A percentile compares a stretch with the other conserved stretches of the same genome.
Evolutionary conservation across 2,797 vertebrate species (phyloP).

Genomic region (Pempheris klunzingeri): DNA sequence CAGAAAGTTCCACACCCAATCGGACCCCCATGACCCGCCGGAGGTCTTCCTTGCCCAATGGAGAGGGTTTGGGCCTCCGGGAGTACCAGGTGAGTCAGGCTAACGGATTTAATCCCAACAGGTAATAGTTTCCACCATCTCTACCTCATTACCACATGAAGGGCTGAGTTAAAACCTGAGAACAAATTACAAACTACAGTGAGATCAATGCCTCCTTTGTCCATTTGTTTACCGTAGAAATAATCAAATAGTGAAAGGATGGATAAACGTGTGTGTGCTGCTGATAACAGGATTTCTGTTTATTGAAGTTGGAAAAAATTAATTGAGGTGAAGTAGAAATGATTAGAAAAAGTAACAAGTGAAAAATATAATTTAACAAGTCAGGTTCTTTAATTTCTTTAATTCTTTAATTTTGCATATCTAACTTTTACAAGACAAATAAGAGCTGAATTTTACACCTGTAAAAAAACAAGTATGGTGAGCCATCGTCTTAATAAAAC

Average conservation of each 20-base stretch:
- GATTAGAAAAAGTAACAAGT: not conserved
- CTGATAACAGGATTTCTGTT: not conserved
- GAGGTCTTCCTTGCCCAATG: slow-evolving; percentile 94
- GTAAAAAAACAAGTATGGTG: too few species aligned
- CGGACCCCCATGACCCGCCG: slow-evolving; percentile 87
- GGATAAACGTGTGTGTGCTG: not conserved
- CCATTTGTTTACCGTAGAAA: not conserved
- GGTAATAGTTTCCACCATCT: not conserved
- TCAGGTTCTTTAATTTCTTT: too few species aligned
- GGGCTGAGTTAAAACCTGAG: not conserved
- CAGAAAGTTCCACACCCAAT: slow-evolving; percentile 85
- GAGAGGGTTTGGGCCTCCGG: slow-evolving; percentile 89
- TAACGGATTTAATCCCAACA: not conserved
- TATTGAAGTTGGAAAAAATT: not conserved
- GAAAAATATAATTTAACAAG: not conserved
- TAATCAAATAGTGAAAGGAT: not conserved
- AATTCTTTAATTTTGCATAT: not conserved
- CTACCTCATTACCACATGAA: not conserved
- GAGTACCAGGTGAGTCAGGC: slow-evolving; percentile 87
- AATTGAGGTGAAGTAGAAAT: not conserved
- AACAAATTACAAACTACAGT: not conserved
- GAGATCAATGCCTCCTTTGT: not conserved
- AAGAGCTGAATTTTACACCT: not conserved
- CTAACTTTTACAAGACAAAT: not conserved
- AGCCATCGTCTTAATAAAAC: not conserved